phyloP scores from a whole-genome alignment of 2,797 vertebrate genomes.

The Staurois parvus region DNA sequence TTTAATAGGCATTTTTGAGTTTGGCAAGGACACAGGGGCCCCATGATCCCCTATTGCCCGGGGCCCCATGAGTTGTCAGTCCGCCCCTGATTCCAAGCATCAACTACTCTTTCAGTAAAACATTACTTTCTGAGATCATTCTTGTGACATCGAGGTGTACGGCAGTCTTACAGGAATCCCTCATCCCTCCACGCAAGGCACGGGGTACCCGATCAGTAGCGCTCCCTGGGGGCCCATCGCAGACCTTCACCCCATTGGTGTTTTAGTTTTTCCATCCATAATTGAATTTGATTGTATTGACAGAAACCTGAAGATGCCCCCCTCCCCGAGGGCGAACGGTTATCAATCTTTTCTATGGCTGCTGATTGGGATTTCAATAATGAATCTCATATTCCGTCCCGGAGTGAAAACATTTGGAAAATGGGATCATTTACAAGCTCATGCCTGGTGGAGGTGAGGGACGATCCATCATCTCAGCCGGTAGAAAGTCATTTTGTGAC shows the following conservation, averaged over 20 bases:
- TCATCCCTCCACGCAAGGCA: no score
- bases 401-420: conserved; percentile 44
- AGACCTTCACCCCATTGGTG: not conserved
- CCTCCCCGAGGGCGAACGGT: not conserved
- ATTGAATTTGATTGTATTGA: not conserved
- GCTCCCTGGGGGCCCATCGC: no score
- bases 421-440: conserved; percentile 44
- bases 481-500: not conserved
- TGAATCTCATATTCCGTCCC: conserved; percentile 51
- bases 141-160: no score
- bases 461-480: conserved; percentile 11
- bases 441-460: not conserved
- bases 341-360: conserved; percentile 45
- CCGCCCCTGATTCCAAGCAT: no score
- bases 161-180: no score
- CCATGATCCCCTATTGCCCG: no score
- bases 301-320: not conserved
- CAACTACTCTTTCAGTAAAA: no score
- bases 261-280: not conserved
- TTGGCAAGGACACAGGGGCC: no score
- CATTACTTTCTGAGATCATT: no score
- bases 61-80: no score
- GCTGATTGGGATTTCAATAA: conserved; percentile 51
- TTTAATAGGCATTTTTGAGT: no score
- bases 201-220: no score